Base-by-base conservation (phyloP, 1,140 invertebrate genomes). In the Saccostrea glomerata region DNA sequence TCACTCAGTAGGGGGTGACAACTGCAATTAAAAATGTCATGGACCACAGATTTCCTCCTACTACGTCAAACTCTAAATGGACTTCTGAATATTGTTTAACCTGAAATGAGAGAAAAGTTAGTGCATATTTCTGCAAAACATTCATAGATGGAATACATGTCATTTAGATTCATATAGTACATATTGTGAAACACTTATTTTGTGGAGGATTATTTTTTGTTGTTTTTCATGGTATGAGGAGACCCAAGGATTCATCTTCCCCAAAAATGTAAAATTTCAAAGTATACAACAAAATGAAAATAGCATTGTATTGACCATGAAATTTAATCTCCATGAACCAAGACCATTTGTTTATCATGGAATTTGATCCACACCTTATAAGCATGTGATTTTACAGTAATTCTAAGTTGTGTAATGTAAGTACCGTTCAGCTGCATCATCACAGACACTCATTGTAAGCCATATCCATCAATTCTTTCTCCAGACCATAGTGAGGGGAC, bases 401-500 rank as follows among this genome's bases (percentile, higher is more conserved):
- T 25, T 20, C 9, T 30, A n/a, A 40, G 4, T n/a, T 77, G 36
- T 23, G 12, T 25, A 20, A n/a, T 77, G 4, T 77, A 30, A 6
- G 47, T 83, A 77, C 87, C 87, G n/a, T 85, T 36, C 20, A 47
- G 60, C 87, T 25, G 60, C 23, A 9, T 94, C 92, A 86, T 95
- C 93, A 55, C 93, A 91, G n/a, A 92, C 91, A 23, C 96, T 90
- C 89, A 88, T 95, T 95, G 63, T 92, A 92, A 0, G 96, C 95
- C 94, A 97, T 95, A 89, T 97, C 96, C 85, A 97, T 96, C 20
- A 97, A 92, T 0, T 96, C 96, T 86, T 96, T 92, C 0, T 96
- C 97, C 11, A 98, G 94, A 90, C 96, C 96, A 94, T 97, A 98
- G 84, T 97, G 96, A 0, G 97, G 97, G 86, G 97, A 95, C 20